Conservation (phyloP, 1,140 invertebrate species). For the Phymorhynchus buccinoides region DNA sequence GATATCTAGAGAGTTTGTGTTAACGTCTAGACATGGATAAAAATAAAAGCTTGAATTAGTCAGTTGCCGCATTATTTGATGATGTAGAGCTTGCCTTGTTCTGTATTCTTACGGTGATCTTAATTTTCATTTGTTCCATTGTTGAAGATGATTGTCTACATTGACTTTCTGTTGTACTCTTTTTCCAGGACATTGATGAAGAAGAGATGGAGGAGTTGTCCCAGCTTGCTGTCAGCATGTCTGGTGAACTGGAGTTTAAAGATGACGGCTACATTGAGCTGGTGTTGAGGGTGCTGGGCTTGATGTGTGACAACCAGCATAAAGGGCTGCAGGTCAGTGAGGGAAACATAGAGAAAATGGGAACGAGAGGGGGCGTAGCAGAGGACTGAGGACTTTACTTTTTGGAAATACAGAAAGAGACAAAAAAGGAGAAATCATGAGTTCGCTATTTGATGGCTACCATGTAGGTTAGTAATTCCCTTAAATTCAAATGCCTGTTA, state of each 20-base stretch:
- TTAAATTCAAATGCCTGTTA: too few relatives aligned
- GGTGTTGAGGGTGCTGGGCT: conserved; percentile 68
- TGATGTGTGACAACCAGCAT: conserved; percentile 72
- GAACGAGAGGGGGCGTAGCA: background rate
- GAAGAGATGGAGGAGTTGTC: conserved; percentile 56
- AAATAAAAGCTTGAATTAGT: too few relatives aligned
- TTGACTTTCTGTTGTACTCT: too few relatives aligned
- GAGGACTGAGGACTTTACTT: background rate
- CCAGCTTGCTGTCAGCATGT: conserved; percentile 47
- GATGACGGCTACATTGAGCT: conserved; percentile 70
- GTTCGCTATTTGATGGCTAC: background rate
- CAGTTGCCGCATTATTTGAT: too few relatives aligned
- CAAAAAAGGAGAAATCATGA: too few relatives aligned
- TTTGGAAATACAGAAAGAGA: background rate
- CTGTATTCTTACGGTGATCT: too few relatives aligned
- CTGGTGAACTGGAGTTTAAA: conserved; percentile 62
- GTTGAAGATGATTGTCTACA: too few relatives aligned
- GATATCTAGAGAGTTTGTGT: too few relatives aligned
- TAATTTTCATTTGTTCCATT: too few relatives aligned
- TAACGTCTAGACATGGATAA: too few relatives aligned
- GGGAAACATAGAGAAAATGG: background rate
- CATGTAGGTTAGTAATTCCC: background rate
- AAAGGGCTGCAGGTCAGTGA: conserved; percentile 63
- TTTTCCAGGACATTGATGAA: conserved; percentile 56
- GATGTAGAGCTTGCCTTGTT: too few relatives aligned